phyloP scores from a whole-genome alignment of 1,140 invertebrate genomes.

The Conus ventricosus region DNA sequence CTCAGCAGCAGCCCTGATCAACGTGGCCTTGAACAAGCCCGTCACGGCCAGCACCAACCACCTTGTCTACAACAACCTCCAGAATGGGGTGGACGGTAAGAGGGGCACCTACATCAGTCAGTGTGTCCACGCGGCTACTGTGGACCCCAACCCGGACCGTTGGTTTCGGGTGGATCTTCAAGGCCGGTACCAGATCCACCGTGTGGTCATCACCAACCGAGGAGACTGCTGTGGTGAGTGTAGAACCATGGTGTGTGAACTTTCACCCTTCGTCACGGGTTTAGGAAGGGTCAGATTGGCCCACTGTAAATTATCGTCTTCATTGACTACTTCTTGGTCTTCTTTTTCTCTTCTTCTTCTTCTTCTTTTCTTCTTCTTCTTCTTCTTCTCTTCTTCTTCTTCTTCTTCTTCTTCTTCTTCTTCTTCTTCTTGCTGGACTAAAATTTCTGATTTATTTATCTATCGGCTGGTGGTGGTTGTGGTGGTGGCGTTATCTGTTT shows the following conservation, averaged over 20 bases:
- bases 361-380: no score
- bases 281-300: no score
- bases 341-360: no score
- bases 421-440: no score
- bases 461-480: no score
- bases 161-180: neutral
- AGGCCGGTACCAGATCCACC: neutral
- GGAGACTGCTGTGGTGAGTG: neutral
- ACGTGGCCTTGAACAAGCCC: conserved; percentile 13
- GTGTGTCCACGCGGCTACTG: neutral
- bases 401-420: no score
- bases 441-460: no score
- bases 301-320: no score
- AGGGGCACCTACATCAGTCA: neutral
- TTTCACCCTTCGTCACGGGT: no score
- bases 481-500: no score
- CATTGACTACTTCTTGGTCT: no score
- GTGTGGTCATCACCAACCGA: conserved; percentile 1
- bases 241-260: neutral
- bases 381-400: no score
- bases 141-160: neutral
- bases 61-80: neutral
- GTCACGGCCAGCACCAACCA: neutral
- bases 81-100: neutral
- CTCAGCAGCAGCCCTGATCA: neutral